Evolutionary conservation across 2,797 vertebrate species (phyloP).

Genomic region (Chloroceryle amazona): DNA sequence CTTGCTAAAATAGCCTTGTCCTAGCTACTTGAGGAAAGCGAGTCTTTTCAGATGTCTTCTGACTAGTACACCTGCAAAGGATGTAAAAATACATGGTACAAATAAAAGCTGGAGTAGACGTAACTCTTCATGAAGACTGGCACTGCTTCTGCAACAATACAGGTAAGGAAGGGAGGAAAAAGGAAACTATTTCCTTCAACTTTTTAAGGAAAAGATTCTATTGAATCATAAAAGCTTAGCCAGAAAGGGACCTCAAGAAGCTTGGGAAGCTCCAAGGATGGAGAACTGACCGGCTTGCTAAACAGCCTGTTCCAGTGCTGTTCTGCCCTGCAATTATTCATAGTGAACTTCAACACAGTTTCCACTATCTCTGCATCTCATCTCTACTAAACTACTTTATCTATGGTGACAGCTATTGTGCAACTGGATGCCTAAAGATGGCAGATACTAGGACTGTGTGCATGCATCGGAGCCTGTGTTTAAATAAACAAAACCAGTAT

Average conservation of each 20-base stretch:
- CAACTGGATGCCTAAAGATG: slow-evolving; percentile 62
- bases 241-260: not conserved
- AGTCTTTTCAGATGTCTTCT: not conserved
- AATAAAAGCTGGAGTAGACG: accelerated
- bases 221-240: not conserved
- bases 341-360: slow-evolving; percentile 30
- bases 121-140: not conserved
- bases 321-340: not conserved
- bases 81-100: not conserved
- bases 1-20: not conserved
- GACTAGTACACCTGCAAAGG: not conserved
- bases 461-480: slow-evolving; percentile 2
- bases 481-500: slow-evolving; percentile 60
- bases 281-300: accelerated
- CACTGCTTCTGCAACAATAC: not conserved
- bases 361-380: not conserved
- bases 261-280: not conserved
- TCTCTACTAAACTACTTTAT: slow-evolving; percentile 4
- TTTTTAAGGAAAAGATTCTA: not conserved
- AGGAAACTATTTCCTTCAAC: not conserved
- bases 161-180: not conserved
- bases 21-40: not conserved
- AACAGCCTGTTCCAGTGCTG: not conserved
- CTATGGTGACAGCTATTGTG: slow-evolving; percentile 56
- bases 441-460: slow-evolving; percentile 43